Base-by-base conservation (phyloP, 2,888 invertebrate genomes). In the Pseudococcus viburni region DNA sequence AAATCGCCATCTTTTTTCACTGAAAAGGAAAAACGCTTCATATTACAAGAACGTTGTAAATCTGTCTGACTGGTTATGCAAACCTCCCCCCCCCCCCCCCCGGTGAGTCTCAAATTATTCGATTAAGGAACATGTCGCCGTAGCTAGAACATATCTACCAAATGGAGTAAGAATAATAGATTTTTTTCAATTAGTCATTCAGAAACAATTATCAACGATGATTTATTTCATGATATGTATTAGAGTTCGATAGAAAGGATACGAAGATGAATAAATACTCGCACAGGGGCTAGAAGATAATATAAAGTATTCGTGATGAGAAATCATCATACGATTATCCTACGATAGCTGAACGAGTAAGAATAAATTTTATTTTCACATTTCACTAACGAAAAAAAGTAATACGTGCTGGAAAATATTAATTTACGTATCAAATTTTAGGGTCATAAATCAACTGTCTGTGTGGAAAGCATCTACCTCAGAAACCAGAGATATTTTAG, bases 201-300 rank as follows among this genome's bases (percentile, higher is more conserved):
- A 1, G 19, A 48, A 0, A 68, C 3, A 3, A 33, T n/a, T 59
- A 3, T 4, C 68, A 1, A n/a, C 17, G 0, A 3, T 4, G n/a
- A 15, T 55, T 48, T 55, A 90, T 91, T 92, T 1, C 91, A 94
- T n/a, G 94, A 93, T 97, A 0, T 98, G 98, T 90, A 94, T 90
- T 96, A 48, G 97, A 99, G 91, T 99, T 99, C 92, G 98, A 99
- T 91, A 94, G 98, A 48, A 96, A 95, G 91, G 97, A 98, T 91
- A 98, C 98, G 91, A 94, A 95, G 89, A 98, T 98, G 97, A 99
- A 99, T 91, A 99, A 99, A 92, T 99, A 90, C 95, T 96, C 0
- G 97, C 95, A 0, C 97, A 98, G 0, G 97, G 98, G 0, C 92
- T 99, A 8, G 98, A 99, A 91, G 96, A 97, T 0, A 97, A 96